Evolutionary conservation across 2,113 vertebrate genomes (phyloP).

Genomic region (Ictalurus furcatus): DNA sequence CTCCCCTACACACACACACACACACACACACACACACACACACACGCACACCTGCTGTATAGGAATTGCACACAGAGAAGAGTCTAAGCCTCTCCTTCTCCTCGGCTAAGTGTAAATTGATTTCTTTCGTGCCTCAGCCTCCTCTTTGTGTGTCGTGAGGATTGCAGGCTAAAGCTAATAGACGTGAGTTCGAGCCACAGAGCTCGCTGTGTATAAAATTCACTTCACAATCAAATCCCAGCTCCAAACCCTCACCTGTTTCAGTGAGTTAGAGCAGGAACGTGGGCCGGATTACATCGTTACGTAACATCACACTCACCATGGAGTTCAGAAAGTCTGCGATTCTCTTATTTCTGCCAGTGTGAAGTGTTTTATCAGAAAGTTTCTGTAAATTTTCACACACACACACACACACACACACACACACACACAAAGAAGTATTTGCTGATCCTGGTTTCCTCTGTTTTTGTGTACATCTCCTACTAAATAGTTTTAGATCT

Average conservation of each 20-base stretch:
- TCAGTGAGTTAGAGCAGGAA: slow-evolving; percentile 38
- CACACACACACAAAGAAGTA: not conserved
- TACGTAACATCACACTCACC: slow-evolving; percentile 20
- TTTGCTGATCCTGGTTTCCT: too few species aligned
- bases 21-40: not conserved
- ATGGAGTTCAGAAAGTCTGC: not conserved
- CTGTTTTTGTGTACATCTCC: too few species aligned
- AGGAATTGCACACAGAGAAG: slow-evolving; percentile 55
- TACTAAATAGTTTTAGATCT: too few species aligned
- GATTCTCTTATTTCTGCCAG: not conserved
- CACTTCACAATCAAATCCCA: slow-evolving; percentile 59
- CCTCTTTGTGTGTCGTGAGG: slow-evolving; percentile 48
- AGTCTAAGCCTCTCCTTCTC: slow-evolving; percentile 54
- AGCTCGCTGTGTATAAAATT: slow-evolving; percentile 57
- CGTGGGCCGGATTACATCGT: slow-evolving; percentile 22
- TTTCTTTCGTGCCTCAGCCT: slow-evolving; percentile 51
- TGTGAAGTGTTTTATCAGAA: not conserved
- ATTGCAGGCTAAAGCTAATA: slow-evolving; percentile 60
- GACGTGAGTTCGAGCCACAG: slow-evolving; percentile 53
- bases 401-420: not conserved
- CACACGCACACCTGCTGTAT: slow-evolving; percentile 46
- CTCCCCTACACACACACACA: slow-evolving; percentile 20
- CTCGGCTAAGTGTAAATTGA: slow-evolving; percentile 63
- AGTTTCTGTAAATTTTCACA: not conserved
- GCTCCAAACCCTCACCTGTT: slow-evolving; percentile 57